A percentile compares a stretch with the other conserved stretches of the same genome.
phyloP scores from a whole-genome alignment of 2,888 invertebrate genomes.

The Acrobasis repandana region DNA sequence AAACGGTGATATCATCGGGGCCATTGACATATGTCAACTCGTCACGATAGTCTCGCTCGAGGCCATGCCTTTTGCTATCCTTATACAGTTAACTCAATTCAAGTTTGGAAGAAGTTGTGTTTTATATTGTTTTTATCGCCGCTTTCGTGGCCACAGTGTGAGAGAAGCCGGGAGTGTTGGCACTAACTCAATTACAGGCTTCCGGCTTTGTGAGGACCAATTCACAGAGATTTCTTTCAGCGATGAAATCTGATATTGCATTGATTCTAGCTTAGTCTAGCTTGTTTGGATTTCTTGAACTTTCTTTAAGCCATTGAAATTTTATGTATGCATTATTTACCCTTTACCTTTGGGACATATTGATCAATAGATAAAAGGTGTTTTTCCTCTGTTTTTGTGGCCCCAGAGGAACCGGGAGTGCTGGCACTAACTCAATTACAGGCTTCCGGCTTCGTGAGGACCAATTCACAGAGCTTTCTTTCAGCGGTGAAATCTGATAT shows the following conservation, averaged over 20 bases:
- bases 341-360: no score
- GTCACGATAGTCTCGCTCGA: no score
- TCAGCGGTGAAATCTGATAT: conserved; percentile 45
- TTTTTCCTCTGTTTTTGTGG: conserved; percentile 41
- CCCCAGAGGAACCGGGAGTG: conserved; percentile 53
- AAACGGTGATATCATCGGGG: no score
- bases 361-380: no score
- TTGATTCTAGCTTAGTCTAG: no score
- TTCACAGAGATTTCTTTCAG: conserved; percentile 44
- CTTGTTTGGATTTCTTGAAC: no score
- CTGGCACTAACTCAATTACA: conserved; percentile 74
- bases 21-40: no score
- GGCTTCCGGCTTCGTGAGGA: conserved; percentile 65
- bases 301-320: no score
- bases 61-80: no score
- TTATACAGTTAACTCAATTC: no score
- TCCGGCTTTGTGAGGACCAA: conserved; percentile 66
- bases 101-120: no score
- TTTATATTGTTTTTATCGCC: conserved; percentile 39
- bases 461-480: conserved; percentile 58
- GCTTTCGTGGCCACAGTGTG: conserved; percentile 46
- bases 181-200: conserved; percentile 74
- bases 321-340: no score
- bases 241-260: not conserved
- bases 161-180: conserved; percentile 52